Evolutionary conservation across 2,113 vertebrate species (phyloP).

Genomic region (Crotalus helleri): DNA sequence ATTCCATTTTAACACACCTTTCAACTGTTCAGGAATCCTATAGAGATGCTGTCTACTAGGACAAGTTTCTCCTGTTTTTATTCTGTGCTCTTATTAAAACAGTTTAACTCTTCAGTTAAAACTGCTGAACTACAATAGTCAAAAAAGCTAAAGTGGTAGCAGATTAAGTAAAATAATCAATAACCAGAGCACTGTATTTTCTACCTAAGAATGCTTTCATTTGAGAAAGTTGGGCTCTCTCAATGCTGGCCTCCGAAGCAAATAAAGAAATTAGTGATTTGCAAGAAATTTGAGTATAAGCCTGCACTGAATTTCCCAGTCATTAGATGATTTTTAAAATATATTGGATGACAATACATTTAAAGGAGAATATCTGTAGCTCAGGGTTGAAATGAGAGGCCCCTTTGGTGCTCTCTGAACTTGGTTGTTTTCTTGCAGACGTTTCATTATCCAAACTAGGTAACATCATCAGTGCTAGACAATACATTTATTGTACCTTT

Average conservation of each 20-base stretch:
- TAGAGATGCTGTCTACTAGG: too few species aligned
- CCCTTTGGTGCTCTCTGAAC: not conserved
- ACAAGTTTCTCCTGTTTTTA: too few species aligned
- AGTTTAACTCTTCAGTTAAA: not conserved
- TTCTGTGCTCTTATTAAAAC: too few species aligned
- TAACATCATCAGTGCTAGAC: not conserved
- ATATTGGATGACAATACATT: not conserved
- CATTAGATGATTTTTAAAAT: not conserved
- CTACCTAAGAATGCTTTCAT: not conserved
- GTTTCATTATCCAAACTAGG: not conserved
- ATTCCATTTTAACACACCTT: too few species aligned
- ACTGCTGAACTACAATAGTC: not conserved
- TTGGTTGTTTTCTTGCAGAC: not conserved
- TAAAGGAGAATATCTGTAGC: not conserved
- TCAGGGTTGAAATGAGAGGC: not conserved
- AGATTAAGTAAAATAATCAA: not conserved
- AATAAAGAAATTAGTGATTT: not conserved
- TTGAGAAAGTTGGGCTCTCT: not conserved
- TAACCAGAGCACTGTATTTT: not conserved
- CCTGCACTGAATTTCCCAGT: not conserved
- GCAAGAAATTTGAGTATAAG: not conserved
- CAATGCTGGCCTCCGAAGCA: not conserved
- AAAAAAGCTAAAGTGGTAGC: not conserved
- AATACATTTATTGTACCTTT: not conserved
- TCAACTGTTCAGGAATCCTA: too few species aligned